Conservation (phyloP, 2,888 invertebrate species). For the Drosophila sordidula region DNA sequence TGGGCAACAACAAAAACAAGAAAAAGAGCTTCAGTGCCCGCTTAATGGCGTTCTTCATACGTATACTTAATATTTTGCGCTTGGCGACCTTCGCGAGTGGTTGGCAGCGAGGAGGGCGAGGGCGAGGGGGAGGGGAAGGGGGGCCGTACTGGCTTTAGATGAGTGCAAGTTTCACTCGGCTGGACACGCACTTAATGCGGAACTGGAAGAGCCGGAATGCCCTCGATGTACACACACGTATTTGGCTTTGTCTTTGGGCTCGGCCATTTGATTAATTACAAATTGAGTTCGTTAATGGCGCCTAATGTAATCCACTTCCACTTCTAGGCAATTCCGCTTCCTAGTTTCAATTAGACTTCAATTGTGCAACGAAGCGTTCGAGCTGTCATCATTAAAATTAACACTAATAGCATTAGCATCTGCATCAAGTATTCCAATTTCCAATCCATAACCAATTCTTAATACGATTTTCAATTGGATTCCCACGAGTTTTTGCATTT, state of each 20-base stretch:
- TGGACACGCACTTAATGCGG: conserved; percentile 76
- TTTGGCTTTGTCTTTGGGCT: conserved; percentile 34
- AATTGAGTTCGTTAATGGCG: conserved; percentile 54
- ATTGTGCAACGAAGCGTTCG: conserved; percentile 68
- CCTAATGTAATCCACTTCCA: conserved; percentile 74
- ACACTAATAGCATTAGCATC: background rate
- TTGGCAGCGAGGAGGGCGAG: background rate
- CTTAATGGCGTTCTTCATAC: conserved; percentile 62
- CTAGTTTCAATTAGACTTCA: conserved; percentile 74
- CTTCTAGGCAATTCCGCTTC: conserved; percentile 57
- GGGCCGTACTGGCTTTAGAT: conserved; percentile 12
- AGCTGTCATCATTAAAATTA: conserved; percentile 42
- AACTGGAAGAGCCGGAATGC: conserved; percentile 61
- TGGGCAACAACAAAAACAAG: conserved; percentile 47
- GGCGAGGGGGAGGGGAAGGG: conserved; percentile 4
- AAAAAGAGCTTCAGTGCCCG: conserved; percentile 54
- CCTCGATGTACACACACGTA: conserved; percentile 34
- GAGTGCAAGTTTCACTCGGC: conserved; percentile 51
- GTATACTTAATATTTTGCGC: conserved; percentile 53
- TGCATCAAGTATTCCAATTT: conserved; percentile 34
- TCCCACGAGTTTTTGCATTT: conserved; percentile 52
- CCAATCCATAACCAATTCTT: conserved; percentile 4
- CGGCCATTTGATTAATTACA: conserved; percentile 68
- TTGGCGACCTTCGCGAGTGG: conserved; percentile 56
- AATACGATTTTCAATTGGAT: conserved; percentile 16